Evolutionary conservation across 2,888 invertebrate genomes (phyloP), one percentile per base, ranked within the genome.

Genomic region (Biston betularia): DNA sequence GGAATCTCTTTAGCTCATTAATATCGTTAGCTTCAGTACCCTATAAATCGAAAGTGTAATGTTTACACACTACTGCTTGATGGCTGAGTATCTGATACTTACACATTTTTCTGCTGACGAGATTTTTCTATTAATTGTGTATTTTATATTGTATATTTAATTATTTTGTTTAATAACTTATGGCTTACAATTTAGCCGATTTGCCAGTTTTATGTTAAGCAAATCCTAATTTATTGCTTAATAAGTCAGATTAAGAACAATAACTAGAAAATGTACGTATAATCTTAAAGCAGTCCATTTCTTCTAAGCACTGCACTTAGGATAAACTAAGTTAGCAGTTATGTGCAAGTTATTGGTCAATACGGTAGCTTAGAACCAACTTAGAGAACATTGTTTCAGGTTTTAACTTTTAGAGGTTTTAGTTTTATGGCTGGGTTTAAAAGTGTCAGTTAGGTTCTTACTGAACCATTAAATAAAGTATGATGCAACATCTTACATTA

Each of bases 241-340:
- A 11, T 42, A 42, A 14, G 11, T 48, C 24, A 24, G 24, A 6
- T 48, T 15, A 24, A 10, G 24, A 24, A 8, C 46, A 24, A 48
- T 10, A n/a, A 48, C 2, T 38, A 38, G 11, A 48, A 48, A 48
- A 48, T 14, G 24, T 48, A 48, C 11, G 12, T 34, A 12, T 11
- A 45, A 45, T 38, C 40, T 38, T 49, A 53, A 52, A 46, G 63
- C 76, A 76, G 78, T 74, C 77, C 78, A 79, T 80, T 78, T 81
- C 76, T 69, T 74, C 69, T 77, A 73, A 77, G 72, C 71, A 75
- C 74, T 40, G 42, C 67, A 72, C 71, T 73, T 71, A 70, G 72
- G 76, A 75, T 79, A 79, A 79, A 83, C 80, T 82, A 79, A 80
- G 76, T 78, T 72, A 78, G 75, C 75, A 72, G 65, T 77, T 77